Conservation (phyloP, 2,113 vertebrate species). For the Hydrolagus affinis region DNA sequence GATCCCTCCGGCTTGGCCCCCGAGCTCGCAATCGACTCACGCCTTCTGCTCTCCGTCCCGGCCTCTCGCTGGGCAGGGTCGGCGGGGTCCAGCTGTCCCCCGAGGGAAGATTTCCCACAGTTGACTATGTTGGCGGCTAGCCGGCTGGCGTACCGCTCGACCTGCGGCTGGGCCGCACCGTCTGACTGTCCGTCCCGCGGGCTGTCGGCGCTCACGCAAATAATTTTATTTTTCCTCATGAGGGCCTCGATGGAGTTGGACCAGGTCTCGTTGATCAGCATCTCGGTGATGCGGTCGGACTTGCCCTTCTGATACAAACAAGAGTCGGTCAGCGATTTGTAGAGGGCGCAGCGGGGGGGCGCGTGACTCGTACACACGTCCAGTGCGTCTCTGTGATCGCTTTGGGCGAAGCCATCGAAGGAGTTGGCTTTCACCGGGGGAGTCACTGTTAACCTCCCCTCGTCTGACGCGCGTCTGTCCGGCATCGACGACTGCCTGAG, state of each 20-base stretch:
- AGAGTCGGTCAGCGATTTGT: slow-evolving; percentile 76
- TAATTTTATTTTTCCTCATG: slow-evolving; percentile 96
- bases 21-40: slow-evolving; percentile 42
- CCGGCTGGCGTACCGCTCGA: slow-evolving; percentile 64
- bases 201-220: slow-evolving; percentile 58
- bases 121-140: slow-evolving; percentile 65
- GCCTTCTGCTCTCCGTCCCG: slow-evolving; percentile 49
- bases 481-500: slow-evolving; percentile 84
- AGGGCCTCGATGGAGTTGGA: slow-evolving; percentile 86
- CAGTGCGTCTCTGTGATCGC: slow-evolving; percentile 62
- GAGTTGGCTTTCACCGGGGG: slow-evolving; percentile 86
- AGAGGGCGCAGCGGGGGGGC: slow-evolving; percentile 66
- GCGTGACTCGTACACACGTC: slow-evolving; percentile 62
- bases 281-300: slow-evolving; percentile 79
- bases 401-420: slow-evolving; percentile 78
- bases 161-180: slow-evolving; percentile 56
- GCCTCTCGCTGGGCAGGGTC: slow-evolving; percentile 42
- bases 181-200: slow-evolving; percentile 50
- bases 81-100: slow-evolving; percentile 56
- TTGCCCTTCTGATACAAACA: slow-evolving; percentile 78
- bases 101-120: slow-evolving; percentile 60
- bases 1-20: slow-evolving; percentile 36
- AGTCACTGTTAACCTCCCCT: slow-evolving; percentile 73
- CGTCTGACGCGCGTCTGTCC: slow-evolving; percentile 65
- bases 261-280: slow-evolving; percentile 93